phyloP scores from a whole-genome alignment of 2,888 invertebrate species.

The Cyclophora punctaria region DNA sequence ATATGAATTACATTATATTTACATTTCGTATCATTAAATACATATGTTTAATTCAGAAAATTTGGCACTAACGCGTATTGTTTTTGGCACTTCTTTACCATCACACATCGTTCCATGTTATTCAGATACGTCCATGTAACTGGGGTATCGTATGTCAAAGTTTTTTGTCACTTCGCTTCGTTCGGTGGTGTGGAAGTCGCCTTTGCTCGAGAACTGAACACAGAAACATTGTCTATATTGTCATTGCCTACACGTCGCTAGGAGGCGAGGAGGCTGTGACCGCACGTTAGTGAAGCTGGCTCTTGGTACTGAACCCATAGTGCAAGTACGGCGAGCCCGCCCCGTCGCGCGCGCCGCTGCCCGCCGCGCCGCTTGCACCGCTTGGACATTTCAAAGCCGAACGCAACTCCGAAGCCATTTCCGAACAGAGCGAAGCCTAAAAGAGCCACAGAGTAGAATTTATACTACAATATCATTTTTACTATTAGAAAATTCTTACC shows the following conservation, averaged over 20 bases:
- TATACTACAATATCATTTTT: background rate
- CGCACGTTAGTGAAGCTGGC: constrained; percentile 68
- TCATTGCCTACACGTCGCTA: constrained; percentile 67
- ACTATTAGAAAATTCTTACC: constrained; percentile 44
- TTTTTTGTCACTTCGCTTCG: background rate
- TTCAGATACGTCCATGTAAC: too few relatives aligned
- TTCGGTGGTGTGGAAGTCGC: background rate
- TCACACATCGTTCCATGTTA: too few relatives aligned
- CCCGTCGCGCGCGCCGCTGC: constrained; percentile 58
- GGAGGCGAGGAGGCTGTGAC: constrained; percentile 60
- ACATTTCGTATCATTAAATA: too few relatives aligned
- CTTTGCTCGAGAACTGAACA: constrained; percentile 9
- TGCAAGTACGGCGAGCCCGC: constrained; percentile 78
- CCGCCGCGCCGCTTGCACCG: constrained; percentile 54
- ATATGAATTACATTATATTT: constrained; percentile 13
- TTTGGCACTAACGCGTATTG: too few relatives aligned
- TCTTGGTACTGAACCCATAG: constrained; percentile 77
- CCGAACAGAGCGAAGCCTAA: constrained; percentile 81
- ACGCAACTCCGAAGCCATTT: constrained; percentile 82
- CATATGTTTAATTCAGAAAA: too few relatives aligned
- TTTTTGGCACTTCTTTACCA: too few relatives aligned
- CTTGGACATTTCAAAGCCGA: constrained; percentile 80
- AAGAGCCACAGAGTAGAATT: constrained; percentile 15
- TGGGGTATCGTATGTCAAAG: too few relatives aligned
- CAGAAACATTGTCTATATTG: constrained; percentile 5